A percentile compares a stretch with the other conserved stretches of the same genome.
These are phyloP conservation scores for Drosophila anomelani DNA, from an alignment of 2,888 invertebrate genomes.

Conservation along the genomic window DNA sequence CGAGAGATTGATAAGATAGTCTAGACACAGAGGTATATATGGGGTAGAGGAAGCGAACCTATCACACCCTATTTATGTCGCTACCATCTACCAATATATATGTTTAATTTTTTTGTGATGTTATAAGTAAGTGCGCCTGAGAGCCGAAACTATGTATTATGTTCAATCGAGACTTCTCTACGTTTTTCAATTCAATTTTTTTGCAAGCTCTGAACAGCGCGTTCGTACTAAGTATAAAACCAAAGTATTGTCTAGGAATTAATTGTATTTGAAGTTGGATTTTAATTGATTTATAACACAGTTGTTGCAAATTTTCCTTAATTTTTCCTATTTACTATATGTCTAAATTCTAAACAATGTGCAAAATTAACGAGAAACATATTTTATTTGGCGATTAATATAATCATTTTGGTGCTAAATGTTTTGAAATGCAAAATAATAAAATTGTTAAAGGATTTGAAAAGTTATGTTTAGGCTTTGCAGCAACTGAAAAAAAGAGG, in stretches of 20 bases:
- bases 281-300: conserved; percentile 30
- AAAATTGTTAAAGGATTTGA: conserved; percentile 48
- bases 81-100: conserved; percentile 6
- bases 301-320: conserved; percentile 67
- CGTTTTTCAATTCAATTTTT: conserved; percentile 44
- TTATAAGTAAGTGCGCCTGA: conserved; percentile 66
- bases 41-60: conserved; percentile 1
- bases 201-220: conserved; percentile 20
- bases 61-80: conserved; percentile 26
- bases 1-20: conserved; percentile 15
- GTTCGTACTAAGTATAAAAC: conserved; percentile 49
- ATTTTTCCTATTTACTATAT: conserved; percentile 50
- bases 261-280: conserved; percentile 37
- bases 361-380: conserved; percentile 48
- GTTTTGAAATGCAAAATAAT: conserved; percentile 52
- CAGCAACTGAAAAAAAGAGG: conserved; percentile 54
- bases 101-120: conserved; percentile 75
- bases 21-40: conserved; percentile 4
- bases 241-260: conserved; percentile 70
- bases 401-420: conserved; percentile 73
- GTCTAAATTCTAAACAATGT: conserved; percentile 53
- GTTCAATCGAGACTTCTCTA: conserved; percentile 19
- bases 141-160: conserved; percentile 53
- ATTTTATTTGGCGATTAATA: conserved; percentile 52
- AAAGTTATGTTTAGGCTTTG: conserved; percentile 62